Evolutionary conservation across 2,888 invertebrate genomes (phyloP), one percentile per base, ranked within the genome.

Genomic region (Bellardia bayeri): DNA sequence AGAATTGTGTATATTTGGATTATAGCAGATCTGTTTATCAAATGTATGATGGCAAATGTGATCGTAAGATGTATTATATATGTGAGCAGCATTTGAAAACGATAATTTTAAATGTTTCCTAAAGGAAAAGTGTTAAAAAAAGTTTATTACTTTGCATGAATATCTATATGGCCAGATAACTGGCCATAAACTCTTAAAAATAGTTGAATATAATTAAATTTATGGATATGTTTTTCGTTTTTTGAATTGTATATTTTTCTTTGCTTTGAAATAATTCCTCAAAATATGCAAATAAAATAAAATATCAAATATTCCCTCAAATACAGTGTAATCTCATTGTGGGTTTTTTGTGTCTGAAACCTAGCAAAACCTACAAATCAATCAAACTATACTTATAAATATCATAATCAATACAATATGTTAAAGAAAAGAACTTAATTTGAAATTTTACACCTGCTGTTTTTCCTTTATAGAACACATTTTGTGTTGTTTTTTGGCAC

Each of bases 371-470:
- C 40, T 16, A 51, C 49, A 82, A 75, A 74, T 82, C 82, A 82
- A 82, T 82, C 64, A 74, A 82, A 56, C 16, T 16, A 37, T 4
- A 49, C 33, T 45, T 45, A 3, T 6, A 33, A 7, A 37, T 61
- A 74, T 49, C 16, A 74, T 45, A 66, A 66, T 74, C 64, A 74
- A 61, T 7, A n/a, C 74, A 23, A 13, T 74, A 66, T 56, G 56
- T 37, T 58, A 69, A 69, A 74, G n/a, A 72, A 49, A 14, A 66
- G 33, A 66, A 58, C 33, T 37, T 42, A 45, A 49, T 58, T 64
- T 54, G 16, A 63, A 37, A 63, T 11, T 81, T 63, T 49, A 74
- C 80, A 75, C 85, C 85, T 85, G 85, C 85, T 85, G 85, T 2
- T 74, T 71, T 69, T 75, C 33, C 23, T n/a, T 30, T 63, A 42